These are phyloP conservation scores for Gasteruption jaculator DNA, from an alignment of 2,888 invertebrate species.

Conservation along the genomic window DNA sequence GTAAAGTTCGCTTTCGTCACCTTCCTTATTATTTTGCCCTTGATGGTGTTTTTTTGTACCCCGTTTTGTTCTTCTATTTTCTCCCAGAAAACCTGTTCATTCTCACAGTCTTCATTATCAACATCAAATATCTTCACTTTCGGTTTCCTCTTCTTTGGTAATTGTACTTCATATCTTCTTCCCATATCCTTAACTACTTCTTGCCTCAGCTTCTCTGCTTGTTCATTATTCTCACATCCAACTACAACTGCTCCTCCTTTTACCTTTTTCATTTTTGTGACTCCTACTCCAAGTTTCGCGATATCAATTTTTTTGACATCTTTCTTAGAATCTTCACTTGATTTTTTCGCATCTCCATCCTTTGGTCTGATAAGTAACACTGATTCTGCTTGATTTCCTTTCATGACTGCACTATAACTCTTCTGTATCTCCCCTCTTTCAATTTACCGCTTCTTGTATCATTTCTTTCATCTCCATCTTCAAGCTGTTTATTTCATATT, in stretches of 20 bases:
- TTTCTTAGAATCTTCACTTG: constrained; percentile 10
- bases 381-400: constrained; percentile 4
- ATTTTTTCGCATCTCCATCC: constrained; percentile 8
- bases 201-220: constrained; percentile 13
- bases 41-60: neutral
- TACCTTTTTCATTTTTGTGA: constrained; percentile 12
- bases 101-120: constrained; percentile 13
- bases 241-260: constrained; percentile 15
- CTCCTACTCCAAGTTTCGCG: constrained; percentile 11
- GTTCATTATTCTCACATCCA: constrained; percentile 11
- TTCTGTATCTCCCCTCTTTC: neutral
- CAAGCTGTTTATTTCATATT: neutral
- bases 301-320: constrained; percentile 19
- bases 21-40: constrained; percentile 8
- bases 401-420: constrained; percentile 1
- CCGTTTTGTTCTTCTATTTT: constrained; percentile 19
- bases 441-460: neutral
- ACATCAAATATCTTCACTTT: constrained; percentile 18
- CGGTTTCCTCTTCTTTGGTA: constrained; percentile 12
- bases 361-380: constrained; percentile 13
- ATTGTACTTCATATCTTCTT: constrained; percentile 12
- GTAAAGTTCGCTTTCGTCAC: neutral
- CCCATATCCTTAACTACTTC: constrained; percentile 12
- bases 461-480: constrained; percentile 4
- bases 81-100: constrained; percentile 9